Base-by-base conservation (phyloP, 2,113 vertebrate species). In the Bettongia penicillata region DNA sequence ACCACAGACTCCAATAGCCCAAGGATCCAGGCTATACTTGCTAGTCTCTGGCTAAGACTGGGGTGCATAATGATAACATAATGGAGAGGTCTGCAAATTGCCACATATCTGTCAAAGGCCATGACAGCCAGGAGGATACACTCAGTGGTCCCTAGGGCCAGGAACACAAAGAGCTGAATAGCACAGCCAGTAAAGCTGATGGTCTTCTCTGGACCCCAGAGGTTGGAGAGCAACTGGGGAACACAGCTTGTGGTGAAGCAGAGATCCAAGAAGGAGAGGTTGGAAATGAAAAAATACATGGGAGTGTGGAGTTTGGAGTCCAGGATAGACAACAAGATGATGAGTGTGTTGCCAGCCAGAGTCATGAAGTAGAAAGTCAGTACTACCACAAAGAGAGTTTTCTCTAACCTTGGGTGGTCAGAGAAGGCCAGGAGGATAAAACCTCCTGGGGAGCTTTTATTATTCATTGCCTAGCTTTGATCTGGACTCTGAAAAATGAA, bases 371-470 rank as follows among this genome's bases (percentile, higher is more conserved):
- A 97, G 91, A 94, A 94, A 50, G 93, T 2, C 48, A 97, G 90
- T 37, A 96, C 94, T 26, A 9, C 50, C 37, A 91, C 23, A 22
- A 97, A 97, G 51, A 97, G 97, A 0, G 95, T 93, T 89, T 19
- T 97, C 95, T 97, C 96, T 43, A 94, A 50, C 96, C 95, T 95
- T 9, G 94, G 95, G 2, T 95, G 23, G 3, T 94, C 94, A 57
- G 96, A 97, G 93, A 97, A 97, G 53, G 96, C 96, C 84, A 97
- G 53, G 51, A 97, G 97, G 92, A 97, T 95, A 93, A 97, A 97
- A 51, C 92, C 19, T 8, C 92, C 90, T 51, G 95, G 97, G 47
- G 53, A 14, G 49, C 93, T 97, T 47, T 47, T 57, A 93, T 97
- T 97, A 92, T 49, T 92, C 96, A 96, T 95, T 43, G 50, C 14